phyloP scores from a whole-genome alignment of 2,797 vertebrate species.

The Falco cherrug region DNA sequence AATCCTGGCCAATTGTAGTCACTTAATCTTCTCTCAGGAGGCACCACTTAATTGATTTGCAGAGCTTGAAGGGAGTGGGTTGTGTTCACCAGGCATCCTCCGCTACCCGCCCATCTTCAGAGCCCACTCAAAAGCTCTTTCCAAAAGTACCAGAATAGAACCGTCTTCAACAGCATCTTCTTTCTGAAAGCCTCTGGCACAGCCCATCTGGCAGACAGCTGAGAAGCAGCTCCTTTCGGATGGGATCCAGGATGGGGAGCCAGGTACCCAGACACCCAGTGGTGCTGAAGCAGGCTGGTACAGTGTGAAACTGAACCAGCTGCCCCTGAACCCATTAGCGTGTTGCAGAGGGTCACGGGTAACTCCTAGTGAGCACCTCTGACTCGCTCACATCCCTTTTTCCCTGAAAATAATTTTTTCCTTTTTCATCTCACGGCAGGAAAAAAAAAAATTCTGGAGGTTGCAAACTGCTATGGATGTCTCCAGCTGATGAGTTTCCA shows the following conservation, averaged over 20 bases:
- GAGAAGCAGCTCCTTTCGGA: background rate
- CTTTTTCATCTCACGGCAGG: background rate
- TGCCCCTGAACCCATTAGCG: background rate
- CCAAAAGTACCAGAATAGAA: background rate
- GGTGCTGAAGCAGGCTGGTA: background rate
- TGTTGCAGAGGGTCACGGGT: background rate
- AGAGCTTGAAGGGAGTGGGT: background rate
- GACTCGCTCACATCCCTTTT: background rate
- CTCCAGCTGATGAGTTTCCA: background rate
- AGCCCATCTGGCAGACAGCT: background rate
- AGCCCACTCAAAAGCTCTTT: background rate
- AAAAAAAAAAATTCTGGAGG: background rate
- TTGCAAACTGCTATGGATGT: background rate
- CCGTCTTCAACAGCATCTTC: background rate
- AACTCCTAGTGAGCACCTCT: background rate
- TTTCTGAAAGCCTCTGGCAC: background rate
- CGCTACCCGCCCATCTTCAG: background rate
- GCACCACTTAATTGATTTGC: background rate
- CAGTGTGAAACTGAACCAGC: background rate
- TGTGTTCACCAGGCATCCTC: background rate
- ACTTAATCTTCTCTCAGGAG: background rate
- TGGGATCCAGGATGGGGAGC: background rate
- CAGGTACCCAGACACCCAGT: background rate
- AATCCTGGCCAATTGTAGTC: constrained; percentile 10
- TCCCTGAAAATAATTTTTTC: background rate